These are phyloP conservation scores for Vollenhovia emeryi DNA, from an alignment of 1,140 invertebrate genomes.

Conservation along the genomic window DNA sequence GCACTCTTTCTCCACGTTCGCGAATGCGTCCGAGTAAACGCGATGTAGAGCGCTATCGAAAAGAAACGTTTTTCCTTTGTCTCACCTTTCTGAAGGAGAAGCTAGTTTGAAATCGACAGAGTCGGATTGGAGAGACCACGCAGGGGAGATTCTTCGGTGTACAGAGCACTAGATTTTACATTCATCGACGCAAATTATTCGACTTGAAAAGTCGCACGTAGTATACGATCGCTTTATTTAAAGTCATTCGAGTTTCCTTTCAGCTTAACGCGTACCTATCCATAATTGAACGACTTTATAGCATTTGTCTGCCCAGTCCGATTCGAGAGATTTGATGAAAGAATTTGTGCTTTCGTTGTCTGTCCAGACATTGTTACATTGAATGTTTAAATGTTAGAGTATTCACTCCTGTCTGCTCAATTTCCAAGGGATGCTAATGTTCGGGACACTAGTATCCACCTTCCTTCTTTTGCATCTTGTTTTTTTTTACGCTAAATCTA, in stretches of 20 bases:
- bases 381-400: conserved; percentile 48
- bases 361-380: conserved; percentile 38
- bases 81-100: background rate
- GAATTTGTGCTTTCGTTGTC: conserved; percentile 7
- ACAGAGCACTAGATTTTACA: background rate
- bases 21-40: conserved; percentile 20
- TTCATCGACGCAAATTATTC: background rate
- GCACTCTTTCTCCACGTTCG: conserved; percentile 67
- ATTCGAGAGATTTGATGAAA: conserved; percentile 20
- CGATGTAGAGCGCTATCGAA: background rate
- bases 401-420: conserved; percentile 68
- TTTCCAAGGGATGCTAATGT: conserved; percentile 19
- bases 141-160: background rate
- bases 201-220: background rate
- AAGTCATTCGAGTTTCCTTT: background rate
- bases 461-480: conserved; percentile 26
- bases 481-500: conserved; percentile 46
- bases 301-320: conserved; percentile 2
- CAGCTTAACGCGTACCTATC: background rate
- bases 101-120: conserved; percentile 15
- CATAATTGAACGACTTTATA: conserved; percentile 12
- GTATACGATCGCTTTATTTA: background rate
- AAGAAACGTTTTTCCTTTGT: conserved; percentile 4
- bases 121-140: conserved; percentile 13
- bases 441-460: conserved; percentile 9